These are phyloP conservation scores for Metaphire vulgaris DNA, from an alignment of 1,140 invertebrate species.

Conservation along the genomic window DNA sequence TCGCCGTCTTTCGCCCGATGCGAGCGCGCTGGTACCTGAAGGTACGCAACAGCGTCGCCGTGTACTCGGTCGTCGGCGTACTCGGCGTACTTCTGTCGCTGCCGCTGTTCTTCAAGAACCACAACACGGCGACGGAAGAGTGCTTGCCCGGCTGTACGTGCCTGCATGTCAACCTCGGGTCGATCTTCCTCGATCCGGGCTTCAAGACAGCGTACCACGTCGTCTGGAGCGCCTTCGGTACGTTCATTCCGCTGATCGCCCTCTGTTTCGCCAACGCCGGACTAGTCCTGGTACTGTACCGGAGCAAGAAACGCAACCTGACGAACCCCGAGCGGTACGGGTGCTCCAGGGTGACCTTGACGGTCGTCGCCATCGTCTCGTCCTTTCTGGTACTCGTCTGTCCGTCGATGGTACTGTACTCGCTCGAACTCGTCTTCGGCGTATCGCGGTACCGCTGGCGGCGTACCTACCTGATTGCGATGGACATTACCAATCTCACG, in stretches of 20 bases:
- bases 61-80: neutral
- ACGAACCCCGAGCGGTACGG: neutral
- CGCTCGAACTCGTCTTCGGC: slow-evolving; percentile 4
- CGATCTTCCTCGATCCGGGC: neutral
- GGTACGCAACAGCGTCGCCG: neutral
- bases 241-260: slow-evolving; percentile 23
- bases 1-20: slow-evolving; percentile 30
- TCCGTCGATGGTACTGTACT: slow-evolving; percentile 26
- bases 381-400: slow-evolving; percentile 25
- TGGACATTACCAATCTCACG: slow-evolving; percentile 24
- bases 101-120: slow-evolving; percentile 18
- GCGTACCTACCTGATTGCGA: slow-evolving; percentile 6
- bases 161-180: neutral
- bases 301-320: slow-evolving; percentile 3
- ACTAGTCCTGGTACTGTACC: slow-evolving; percentile 17
- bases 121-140: neutral
- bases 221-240: slow-evolving; percentile 24
- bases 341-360: slow-evolving; percentile 19
- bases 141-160: slow-evolving; percentile 7
- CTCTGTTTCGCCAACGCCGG: slow-evolving; percentile 25
- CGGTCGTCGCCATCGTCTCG: slow-evolving; percentile 18
- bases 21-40: slow-evolving; percentile 11
- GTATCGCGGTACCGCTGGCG: neutral
- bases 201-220: slow-evolving; percentile 13
- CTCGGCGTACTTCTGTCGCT: slow-evolving; percentile 20